Percentiles rank a stretch among this genome's conserved stretches.
phyloP scores from a whole-genome alignment of 2,797 vertebrate species.

The Pseudomugil gertrudae region DNA sequence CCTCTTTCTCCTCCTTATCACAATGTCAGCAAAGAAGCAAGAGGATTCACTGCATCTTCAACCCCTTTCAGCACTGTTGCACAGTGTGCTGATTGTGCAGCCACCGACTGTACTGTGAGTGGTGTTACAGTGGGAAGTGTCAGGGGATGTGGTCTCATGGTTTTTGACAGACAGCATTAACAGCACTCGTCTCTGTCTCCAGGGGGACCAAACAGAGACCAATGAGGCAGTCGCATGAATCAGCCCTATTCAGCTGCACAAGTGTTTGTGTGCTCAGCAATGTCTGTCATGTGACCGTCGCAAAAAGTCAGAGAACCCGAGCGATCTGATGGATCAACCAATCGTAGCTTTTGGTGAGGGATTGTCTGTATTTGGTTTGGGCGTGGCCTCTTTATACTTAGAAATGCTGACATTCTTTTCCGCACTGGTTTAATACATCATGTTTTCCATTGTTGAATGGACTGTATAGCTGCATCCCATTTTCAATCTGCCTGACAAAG shows the following conservation, averaged over 20 bases:
- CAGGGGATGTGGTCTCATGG: constrained; percentile 65
- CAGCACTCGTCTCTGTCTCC: constrained; percentile 63
- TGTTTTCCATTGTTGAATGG: constrained; percentile 32
- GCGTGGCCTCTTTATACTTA: constrained; percentile 1
- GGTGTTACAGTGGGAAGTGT: constrained; percentile 71
- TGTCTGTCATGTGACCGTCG: constrained; percentile 56
- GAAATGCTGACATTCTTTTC: neutral
- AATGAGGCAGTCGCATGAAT: constrained; percentile 64
- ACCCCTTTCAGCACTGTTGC: constrained; percentile 48
- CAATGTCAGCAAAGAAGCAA: constrained; percentile 52
- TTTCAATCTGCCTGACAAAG: constrained; percentile 61
- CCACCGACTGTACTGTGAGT: constrained; percentile 38
- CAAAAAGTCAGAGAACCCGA: constrained; percentile 36
- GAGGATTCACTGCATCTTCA: constrained; percentile 49
- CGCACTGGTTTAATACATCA: neutral
- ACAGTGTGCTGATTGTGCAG: constrained; percentile 70
- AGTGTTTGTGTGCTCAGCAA: constrained; percentile 43
- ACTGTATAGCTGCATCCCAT: constrained; percentile 38
- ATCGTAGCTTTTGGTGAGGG: constrained; percentile 1
- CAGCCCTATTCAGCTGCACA: constrained; percentile 63
- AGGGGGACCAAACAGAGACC: constrained; percentile 65
- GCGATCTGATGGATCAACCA: constrained; percentile 8
- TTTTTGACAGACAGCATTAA: constrained; percentile 69
- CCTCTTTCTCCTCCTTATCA: constrained; percentile 34
- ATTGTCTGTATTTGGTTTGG: constrained; percentile 8